Conservation (phyloP, 2,113 vertebrate species). For the Grantiella picta region DNA sequence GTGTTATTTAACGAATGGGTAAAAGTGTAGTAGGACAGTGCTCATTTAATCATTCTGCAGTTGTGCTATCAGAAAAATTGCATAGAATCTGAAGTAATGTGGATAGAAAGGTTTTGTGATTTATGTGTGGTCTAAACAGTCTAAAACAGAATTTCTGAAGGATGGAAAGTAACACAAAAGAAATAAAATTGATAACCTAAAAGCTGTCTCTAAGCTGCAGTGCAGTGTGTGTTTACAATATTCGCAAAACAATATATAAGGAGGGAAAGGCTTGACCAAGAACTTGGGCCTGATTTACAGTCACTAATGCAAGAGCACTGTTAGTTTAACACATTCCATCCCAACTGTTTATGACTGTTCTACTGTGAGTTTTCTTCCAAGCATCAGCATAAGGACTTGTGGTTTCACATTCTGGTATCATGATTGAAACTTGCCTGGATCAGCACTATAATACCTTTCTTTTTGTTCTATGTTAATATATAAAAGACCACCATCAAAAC, state of each 20-base stretch:
- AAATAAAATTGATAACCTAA: not conserved
- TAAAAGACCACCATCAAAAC: not conserved
- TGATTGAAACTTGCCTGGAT: not conserved
- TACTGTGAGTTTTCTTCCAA: not conserved
- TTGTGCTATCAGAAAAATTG: not conserved
- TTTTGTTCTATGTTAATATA: not conserved
- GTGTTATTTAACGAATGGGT: not conserved
- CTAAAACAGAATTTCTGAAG: not conserved
- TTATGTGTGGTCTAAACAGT: not conserved
- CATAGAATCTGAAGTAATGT: not conserved
- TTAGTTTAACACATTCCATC: not conserved
- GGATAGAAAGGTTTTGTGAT: not conserved
- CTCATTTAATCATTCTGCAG: not conserved
- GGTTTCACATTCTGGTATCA: not conserved
- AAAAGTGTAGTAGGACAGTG: not conserved
- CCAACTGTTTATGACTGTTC: not conserved
- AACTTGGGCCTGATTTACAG: not conserved
- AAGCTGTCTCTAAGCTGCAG: not conserved
- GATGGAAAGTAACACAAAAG: not conserved
- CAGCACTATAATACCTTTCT: not conserved
- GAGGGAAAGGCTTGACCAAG: not conserved
- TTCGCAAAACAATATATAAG: not conserved
- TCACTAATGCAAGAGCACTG: not conserved
- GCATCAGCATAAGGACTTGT: not conserved
- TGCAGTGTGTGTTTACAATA: not conserved